Base-by-base conservation (phyloP, 2,888 invertebrate genomes). In the Agrenia bidenticulata region DNA sequence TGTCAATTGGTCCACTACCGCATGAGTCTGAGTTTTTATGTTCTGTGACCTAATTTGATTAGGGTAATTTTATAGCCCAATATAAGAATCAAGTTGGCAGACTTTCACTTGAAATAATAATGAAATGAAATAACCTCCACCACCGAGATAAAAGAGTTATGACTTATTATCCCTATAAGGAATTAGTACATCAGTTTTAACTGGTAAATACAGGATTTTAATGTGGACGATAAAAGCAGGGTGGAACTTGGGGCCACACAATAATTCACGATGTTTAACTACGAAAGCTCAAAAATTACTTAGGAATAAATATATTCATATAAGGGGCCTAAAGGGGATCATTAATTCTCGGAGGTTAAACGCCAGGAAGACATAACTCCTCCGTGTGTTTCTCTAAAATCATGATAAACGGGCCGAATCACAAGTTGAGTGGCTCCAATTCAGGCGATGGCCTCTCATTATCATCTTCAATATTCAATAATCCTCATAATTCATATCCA, bases 331-430 rank as follows among this genome's bases (percentile, higher is more conserved):
- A 51, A 60, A 60, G 60, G 39, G 50, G 13, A n/a, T 51, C 60
- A 60, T 60, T 60, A 60, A 23, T 32, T 49, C 37, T 37, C 45
- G 19, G 26, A 60, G 60, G 60, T 60, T 58, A 51, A 51, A 60
- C 51, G 23, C 51, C 45, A 60, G 32, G 50, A 45, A 45, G 32
- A 32, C 9, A 45, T 45, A 45, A 45, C 19, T 45, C 45, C 19
- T 45, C 45, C 45, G 39, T 15, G 15, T 39, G 39, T 39, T 45
- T 11, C 11, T 32, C 45, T 15, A 45, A 15, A 45, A 45, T 45
- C 45, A 45, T 45, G 45, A 45, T 45, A 45, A 45, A 45, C 45
- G 5, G 45, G 45, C 45, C 15, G 15, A 19, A 19, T 19, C 45
- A 45, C 9, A 19, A 45, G 9, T 15, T 45, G 45, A 45, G 19